Conservation (phyloP, 2,797 vertebrate species). For the Poecile montanus region DNA sequence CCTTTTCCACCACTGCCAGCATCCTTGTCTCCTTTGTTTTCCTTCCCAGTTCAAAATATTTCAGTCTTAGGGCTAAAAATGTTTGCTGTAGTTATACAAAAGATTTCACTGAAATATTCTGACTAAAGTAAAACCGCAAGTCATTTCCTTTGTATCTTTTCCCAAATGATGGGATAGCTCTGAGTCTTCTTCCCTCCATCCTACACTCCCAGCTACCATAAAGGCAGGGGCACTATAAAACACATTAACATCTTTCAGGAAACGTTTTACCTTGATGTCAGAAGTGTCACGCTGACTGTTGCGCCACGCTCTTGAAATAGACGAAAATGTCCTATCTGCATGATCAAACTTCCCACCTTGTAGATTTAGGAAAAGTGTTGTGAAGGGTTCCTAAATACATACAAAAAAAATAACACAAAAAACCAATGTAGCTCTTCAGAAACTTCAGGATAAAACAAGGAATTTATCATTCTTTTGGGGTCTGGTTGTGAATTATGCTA, state of each 20-base stretch:
- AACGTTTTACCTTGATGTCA: slow-evolving; percentile 91
- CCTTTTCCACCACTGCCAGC: background rate
- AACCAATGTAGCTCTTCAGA: background rate
- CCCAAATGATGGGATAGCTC: background rate
- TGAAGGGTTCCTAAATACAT: slow-evolving; percentile 90
- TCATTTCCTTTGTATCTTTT: background rate
- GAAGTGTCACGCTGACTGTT: slow-evolving; percentile 98
- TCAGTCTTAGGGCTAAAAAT: background rate
- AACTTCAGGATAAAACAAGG: background rate
- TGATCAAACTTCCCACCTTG: slow-evolving; percentile 99
- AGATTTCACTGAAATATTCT: background rate
- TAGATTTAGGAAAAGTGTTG: slow-evolving; percentile 95
- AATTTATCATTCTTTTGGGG: background rate
- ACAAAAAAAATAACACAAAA: background rate
- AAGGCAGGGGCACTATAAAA: background rate
- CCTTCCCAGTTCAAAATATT: background rate
- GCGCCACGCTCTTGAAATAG: slow-evolving; percentile 93
- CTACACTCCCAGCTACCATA: background rate
- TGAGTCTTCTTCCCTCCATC: background rate
- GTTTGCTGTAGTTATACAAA: background rate
- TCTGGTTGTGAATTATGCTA: background rate
- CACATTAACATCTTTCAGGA: background rate
- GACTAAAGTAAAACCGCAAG: fast-evolving
- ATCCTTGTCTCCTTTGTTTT: background rate
- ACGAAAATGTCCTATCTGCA: slow-evolving; percentile 96